Conservation (phyloP, 2,113 vertebrate genomes). For the Onychorhynchus coronatus region DNA sequence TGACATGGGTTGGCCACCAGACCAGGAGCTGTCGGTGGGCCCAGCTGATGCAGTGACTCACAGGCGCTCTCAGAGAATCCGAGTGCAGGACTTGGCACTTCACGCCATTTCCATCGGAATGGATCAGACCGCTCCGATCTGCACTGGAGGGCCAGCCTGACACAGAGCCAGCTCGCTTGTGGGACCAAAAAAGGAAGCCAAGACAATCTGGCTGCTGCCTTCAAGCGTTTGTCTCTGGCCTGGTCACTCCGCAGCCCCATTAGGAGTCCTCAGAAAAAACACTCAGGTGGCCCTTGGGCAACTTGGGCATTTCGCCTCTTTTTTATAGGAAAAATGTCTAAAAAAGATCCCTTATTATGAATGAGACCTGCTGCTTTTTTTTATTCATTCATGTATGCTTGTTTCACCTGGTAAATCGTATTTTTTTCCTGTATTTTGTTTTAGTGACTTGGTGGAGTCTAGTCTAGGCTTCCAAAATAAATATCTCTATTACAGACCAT, state of each 20-base stretch:
- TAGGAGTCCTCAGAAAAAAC: neutral
- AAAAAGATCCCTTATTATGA: neutral
- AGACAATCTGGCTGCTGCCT: neutral
- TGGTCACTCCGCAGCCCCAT: neutral
- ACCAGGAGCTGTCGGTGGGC: neutral
- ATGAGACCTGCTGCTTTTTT: neutral
- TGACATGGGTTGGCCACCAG: neutral
- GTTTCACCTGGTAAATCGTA: neutral
- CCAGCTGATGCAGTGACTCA: neutral
- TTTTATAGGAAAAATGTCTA: neutral
- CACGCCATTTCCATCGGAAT: neutral
- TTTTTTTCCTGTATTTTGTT: neutral
- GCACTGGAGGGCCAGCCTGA: neutral
- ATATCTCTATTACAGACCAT: neutral
- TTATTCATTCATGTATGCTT: neutral
- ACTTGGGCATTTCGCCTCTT: neutral
- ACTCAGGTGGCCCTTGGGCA: neutral
- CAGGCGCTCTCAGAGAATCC: neutral
- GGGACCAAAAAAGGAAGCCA: neutral
- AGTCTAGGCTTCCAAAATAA: neutral
- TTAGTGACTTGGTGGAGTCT: neutral
- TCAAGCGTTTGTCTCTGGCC: neutral
- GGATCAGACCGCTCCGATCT: neutral
- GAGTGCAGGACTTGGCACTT: neutral
- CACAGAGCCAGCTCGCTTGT: neutral